These are phyloP conservation scores for Garra rufa DNA, from an alignment of 2,113 vertebrate genomes.

Conservation along the genomic window DNA sequence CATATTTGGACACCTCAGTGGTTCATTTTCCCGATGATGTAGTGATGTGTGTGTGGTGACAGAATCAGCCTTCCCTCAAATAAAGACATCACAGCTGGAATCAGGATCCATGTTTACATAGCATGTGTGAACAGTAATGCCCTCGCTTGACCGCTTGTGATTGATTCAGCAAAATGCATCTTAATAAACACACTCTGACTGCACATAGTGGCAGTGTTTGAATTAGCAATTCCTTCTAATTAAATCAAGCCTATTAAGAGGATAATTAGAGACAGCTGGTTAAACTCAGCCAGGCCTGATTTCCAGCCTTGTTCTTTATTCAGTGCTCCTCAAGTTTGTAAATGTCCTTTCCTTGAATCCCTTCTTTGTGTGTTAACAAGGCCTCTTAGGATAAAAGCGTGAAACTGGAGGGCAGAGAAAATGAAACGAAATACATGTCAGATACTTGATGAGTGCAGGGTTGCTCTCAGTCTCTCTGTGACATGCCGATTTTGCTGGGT, in stretches of 20 bases:
- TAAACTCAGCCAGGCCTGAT: neutral
- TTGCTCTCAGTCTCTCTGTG: no score
- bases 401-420: neutral
- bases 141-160: neutral
- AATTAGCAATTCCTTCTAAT: constrained; percentile 12
- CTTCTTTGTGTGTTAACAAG: neutral
- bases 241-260: constrained; percentile 16
- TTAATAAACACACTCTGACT: neutral
- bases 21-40: neutral
- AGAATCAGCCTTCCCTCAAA: neutral
- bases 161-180: neutral
- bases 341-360: neutral
- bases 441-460: no score
- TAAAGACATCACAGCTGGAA: neutral
- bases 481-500: no score
- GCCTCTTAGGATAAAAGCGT: neutral
- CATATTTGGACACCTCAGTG: neutral
- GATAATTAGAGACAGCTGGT: constrained; percentile 9
- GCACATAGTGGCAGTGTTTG: neutral
- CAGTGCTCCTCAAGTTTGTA: neutral
- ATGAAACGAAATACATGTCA: no score
- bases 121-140: neutral
- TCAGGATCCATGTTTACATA: no score
- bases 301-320: constrained; percentile 5
- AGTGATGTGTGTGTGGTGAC: neutral